These are phyloP conservation scores for Poecilia picta DNA, from an alignment of 2,797 vertebrate species.

Conservation along the genomic window DNA sequence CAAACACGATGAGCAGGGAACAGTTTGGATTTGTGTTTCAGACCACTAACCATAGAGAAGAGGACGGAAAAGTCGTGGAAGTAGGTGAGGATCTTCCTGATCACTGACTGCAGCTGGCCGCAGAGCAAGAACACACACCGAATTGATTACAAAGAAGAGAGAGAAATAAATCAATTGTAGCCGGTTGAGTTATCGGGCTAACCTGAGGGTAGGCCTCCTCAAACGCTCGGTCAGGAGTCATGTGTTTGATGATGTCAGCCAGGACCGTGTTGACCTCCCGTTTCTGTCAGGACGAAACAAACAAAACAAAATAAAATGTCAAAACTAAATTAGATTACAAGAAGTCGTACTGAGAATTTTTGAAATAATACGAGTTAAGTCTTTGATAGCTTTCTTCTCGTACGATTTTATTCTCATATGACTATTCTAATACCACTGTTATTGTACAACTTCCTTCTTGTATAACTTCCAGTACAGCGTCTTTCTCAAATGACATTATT, in stretches of 20 bases:
- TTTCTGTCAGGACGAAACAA: constrained; percentile 78
- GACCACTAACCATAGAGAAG: constrained; percentile 92
- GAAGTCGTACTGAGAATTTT: too few relatives aligned
- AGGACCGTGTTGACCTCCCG: constrained; percentile 95
- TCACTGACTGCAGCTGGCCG: constrained; percentile 91
- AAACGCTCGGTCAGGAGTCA: constrained; percentile 96
- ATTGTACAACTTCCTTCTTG: too few relatives aligned
- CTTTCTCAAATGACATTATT: too few relatives aligned
- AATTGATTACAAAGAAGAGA: constrained; percentile 1
- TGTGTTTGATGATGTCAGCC: constrained; percentile 96
- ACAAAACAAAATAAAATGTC: neutral
- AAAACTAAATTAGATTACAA: neutral
- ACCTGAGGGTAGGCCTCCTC: constrained; percentile 97
- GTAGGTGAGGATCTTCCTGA: constrained; percentile 91
- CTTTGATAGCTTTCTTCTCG: too few relatives aligned
- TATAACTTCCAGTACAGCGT: too few relatives aligned
- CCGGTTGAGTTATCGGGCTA: neutral
- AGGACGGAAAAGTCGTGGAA: constrained; percentile 94
- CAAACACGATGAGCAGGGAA: fast-evolving
- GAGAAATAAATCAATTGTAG: fast-evolving
- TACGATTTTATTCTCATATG: too few relatives aligned
- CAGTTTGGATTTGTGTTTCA: neutral
- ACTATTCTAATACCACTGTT: too few relatives aligned
- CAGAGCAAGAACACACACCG: neutral
- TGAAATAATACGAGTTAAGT: too few relatives aligned